Base-by-base conservation (phyloP, 53 echinoderm and acorn worm genomes). In the Echinarachnius parma region DNA sequence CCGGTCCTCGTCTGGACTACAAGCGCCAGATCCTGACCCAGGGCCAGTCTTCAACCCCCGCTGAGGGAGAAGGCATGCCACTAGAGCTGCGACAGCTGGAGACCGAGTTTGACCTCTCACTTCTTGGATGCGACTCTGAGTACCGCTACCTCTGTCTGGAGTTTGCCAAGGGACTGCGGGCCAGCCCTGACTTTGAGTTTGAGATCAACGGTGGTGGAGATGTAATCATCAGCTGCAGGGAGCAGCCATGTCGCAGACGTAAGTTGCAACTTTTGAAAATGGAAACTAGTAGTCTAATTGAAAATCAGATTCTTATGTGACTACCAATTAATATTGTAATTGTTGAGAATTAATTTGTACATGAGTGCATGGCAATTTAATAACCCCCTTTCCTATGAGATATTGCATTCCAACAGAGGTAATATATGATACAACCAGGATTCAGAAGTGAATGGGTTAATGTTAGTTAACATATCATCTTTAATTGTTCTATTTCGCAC, bases 91-190 rank as follows among this genome's bases (percentile, higher is more conserved):
- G 46, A 13, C 25, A 59, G 20, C 50, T 87, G 18, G 77, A 74
- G 27, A 75, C 81, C 5, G 46, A 61, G 29, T 84, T 87, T 28
- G 92, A 92, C 47, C 82, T 92, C 67, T 77, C 80, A 5, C 77
- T 61, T 31, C 64, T 92, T 30, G 87, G 92, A 3, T 92, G 89
- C 33, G 84, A 86, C 28, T 68, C 86, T 21, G 89, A 80, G 46
- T 90, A 80, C 52, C 84, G 75, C 61, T 87, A 66, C 59, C 83
- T 89, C 74, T 93, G 93, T 80, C 55, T 89, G 54, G 93, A 93
- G 62, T 89, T 93, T 26, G 78, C 89, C 53, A 89, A 93, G 59
- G 89, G 93, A 31, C 57, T 80, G 14, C 78, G 75, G 28, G 86
- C 93, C 13, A 46, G 46, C 44, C 93, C 93, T 1, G 89, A 93